Evolutionary conservation across 2,797 vertebrate species (phyloP).

Genomic region (Pangasius krempfi): DNA sequence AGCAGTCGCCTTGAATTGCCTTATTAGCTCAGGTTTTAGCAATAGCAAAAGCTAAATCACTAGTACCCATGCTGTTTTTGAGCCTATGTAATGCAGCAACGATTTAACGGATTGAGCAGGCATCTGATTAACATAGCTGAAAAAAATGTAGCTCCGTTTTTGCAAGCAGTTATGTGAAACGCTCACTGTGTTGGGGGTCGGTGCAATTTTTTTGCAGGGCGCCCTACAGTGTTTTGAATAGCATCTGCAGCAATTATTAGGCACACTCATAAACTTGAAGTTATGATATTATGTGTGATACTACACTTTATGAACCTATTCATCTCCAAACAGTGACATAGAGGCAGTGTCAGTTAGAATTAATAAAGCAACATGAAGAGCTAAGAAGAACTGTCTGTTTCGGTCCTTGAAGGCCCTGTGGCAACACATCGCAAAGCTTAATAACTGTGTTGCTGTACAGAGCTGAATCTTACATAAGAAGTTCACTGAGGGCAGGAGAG

Average conservation of each 20-base stretch:
- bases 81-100: background rate
- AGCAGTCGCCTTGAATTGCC: background rate
- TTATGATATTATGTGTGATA: background rate
- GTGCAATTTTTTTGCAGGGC: background rate
- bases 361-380: conserved; percentile 8
- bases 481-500: background rate
- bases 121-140: background rate
- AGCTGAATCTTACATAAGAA: conserved; percentile 8
- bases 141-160: background rate
- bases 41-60: background rate
- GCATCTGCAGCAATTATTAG: background rate
- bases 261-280: background rate
- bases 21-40: background rate
- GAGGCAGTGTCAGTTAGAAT: background rate
- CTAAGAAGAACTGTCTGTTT: conserved; percentile 2
- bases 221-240: background rate
- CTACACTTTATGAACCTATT: conserved; percentile 8
- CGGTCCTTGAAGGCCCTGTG: background rate
- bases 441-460: background rate
- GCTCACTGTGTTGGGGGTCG: background rate
- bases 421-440: conserved; percentile 6
- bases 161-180: background rate
- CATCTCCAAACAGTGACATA: background rate
- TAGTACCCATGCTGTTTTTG: background rate
- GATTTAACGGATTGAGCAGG: background rate